Base-by-base conservation (phyloP, 2,797 vertebrate genomes). In the Melanotaenia parkinsoni region DNA sequence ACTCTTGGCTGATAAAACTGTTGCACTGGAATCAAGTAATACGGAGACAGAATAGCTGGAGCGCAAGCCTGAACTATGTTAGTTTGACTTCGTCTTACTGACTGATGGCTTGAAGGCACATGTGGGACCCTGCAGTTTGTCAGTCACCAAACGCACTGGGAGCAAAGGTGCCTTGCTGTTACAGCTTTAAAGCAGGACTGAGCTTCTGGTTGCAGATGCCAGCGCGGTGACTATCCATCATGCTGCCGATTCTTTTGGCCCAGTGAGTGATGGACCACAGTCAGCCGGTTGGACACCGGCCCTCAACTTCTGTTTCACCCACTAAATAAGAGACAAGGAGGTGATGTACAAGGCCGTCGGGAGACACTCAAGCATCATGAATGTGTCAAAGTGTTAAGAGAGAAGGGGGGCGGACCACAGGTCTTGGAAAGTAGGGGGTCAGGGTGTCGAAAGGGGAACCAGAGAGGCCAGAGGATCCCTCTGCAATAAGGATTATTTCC, bases 171-270 rank as follows among this genome's bases (percentile, higher is more conserved):
- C 62, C 61, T 59, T n/a, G 38, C 66, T 50, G 45, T 66, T 81
- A 60, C 67, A 63, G 69, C 73, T 81, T 79, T 84, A 85, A 74
- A 82, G 65, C 74, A 64, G 70, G 45, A 57, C 81, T 22, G 47
- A 56, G 83, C 82, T 83, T 90, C 83, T 89, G 77, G 82, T 88
- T 85, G 90, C 89, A 90, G 63, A 88, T 81, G 75, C 81, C 85
- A 62, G 45, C 2, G 3, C 30, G n/a, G 51, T 22, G 69, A 0
- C 9, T 83, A 90, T 91, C 79, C 83, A 87, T 91, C 88, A 87
- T 63, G 69, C 33, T 66, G 73, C 76, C 82, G 58, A 91, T 90
- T 87, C 84, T 86, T 82, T 58, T 59, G 65, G 78, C 67, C 73
- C 76, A 83, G 56, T 91, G 88, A 91, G 79, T 90, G 89, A 91